Evolutionary conservation across 2,888 invertebrate species (phyloP).

Genomic region (Arge pagana): DNA sequence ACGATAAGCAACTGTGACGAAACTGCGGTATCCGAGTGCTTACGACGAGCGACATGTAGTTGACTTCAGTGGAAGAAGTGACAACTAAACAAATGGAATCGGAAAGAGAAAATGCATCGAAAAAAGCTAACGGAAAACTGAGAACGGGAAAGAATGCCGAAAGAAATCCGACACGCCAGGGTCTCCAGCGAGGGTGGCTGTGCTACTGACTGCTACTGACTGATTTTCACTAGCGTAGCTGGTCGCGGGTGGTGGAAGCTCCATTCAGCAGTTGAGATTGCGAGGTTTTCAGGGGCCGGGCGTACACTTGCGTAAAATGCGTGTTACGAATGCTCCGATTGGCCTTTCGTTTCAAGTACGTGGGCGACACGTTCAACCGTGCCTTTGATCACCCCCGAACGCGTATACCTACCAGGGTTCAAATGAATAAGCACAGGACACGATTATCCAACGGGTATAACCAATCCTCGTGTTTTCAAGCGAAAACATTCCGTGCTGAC

Average conservation of each 20-base stretch:
- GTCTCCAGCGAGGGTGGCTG: constrained; percentile 29
- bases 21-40: no score
- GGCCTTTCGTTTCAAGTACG: constrained; percentile 33
- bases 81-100: no score
- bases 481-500: no score
- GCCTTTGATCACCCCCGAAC: background rate
- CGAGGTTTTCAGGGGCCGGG: constrained; percentile 35
- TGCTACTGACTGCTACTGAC: constrained; percentile 43
- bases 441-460: no score
- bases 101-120: no score
- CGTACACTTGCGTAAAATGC: constrained; percentile 41
- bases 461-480: no score
- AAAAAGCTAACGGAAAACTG: background rate
- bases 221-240: constrained; percentile 34
- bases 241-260: constrained; percentile 26
- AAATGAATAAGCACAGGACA: background rate
- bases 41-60: no score
- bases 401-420: background rate
- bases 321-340: constrained; percentile 38
- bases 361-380: constrained; percentile 29
- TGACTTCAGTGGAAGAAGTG: no score
- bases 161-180: constrained; percentile 8
- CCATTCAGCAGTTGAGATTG: constrained; percentile 43
- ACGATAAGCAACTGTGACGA: no score
- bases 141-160: background rate